A percentile compares a stretch with the other conserved stretches of the same genome.
These are phyloP conservation scores for Drosophila tsacasi DNA, from an alignment of 1,140 invertebrate species.

Conservation along the genomic window DNA sequence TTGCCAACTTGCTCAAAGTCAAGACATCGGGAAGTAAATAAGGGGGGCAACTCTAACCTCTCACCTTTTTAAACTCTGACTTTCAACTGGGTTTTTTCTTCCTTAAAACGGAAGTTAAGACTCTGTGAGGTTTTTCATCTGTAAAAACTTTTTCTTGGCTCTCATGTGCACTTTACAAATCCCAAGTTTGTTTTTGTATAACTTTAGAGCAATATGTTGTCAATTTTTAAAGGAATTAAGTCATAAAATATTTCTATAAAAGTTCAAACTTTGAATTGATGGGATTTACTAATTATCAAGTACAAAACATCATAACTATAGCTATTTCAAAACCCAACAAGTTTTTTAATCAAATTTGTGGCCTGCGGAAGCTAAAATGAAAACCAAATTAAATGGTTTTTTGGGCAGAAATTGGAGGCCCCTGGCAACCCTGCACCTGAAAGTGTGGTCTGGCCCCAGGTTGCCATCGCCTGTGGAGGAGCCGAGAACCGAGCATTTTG, in stretches of 20 bases:
- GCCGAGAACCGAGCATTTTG: conserved; percentile 25
- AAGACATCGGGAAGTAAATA: conserved; percentile 19
- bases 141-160: background rate
- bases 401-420: background rate
- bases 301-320: background rate
- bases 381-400: background rate
- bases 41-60: background rate
- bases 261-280: background rate
- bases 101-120: background rate
- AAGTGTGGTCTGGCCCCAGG: conserved; percentile 24
- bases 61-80: background rate
- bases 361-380: no score
- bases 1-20: conserved; percentile 22
- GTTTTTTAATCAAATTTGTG: conserved; percentile 4
- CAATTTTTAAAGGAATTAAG: background rate
- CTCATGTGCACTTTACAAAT: background rate
- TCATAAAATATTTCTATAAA: background rate
- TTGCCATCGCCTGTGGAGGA: conserved; percentile 39
- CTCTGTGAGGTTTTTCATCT: conserved; percentile 5
- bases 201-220: background rate
- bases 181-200: background rate
- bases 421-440: conserved; percentile 33
- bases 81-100: background rate
- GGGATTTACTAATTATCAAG: background rate
- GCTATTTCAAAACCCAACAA: background rate